A percentile compares a stretch with the other conserved stretches of the same genome.
Conservation (phyloP, 2,888 invertebrate species). For the Eupithecia subfuscata region DNA sequence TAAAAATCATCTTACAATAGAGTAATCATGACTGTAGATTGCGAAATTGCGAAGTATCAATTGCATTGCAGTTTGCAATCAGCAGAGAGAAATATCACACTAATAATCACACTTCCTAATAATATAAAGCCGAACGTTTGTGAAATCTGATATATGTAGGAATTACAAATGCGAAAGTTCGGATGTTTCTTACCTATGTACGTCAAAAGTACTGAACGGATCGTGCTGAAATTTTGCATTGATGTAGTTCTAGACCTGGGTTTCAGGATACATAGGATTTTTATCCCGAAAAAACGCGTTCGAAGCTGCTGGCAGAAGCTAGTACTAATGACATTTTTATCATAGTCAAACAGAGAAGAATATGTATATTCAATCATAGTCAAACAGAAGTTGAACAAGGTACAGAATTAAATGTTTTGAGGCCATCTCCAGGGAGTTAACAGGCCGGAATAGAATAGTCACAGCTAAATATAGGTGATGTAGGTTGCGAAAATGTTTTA, state of each 20-base stretch:
- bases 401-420: slow-evolving; percentile 34
- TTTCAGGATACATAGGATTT: background rate
- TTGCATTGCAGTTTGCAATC: background rate
- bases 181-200: background rate
- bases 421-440: slow-evolving; percentile 37
- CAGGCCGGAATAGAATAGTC: slow-evolving; percentile 36
- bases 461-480: slow-evolving; percentile 41
- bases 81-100: background rate
- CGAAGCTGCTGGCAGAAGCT: background rate
- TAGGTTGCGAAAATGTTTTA: slow-evolving; percentile 32
- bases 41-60: background rate
- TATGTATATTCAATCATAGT: background rate
- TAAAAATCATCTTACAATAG: background rate
- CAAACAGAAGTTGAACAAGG: slow-evolving; percentile 14
- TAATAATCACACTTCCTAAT: background rate
- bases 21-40: background rate
- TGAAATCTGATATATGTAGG: too few species aligned
- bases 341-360: background rate
- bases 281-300: background rate
- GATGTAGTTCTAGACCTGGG: too few species aligned
- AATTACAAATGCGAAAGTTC: background rate
- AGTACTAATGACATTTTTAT: background rate
- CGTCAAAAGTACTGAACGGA: background rate
- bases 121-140: too few species aligned
- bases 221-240: background rate